Conservation (phyloP, 2,797 vertebrate genomes). For the Falco concolor region DNA sequence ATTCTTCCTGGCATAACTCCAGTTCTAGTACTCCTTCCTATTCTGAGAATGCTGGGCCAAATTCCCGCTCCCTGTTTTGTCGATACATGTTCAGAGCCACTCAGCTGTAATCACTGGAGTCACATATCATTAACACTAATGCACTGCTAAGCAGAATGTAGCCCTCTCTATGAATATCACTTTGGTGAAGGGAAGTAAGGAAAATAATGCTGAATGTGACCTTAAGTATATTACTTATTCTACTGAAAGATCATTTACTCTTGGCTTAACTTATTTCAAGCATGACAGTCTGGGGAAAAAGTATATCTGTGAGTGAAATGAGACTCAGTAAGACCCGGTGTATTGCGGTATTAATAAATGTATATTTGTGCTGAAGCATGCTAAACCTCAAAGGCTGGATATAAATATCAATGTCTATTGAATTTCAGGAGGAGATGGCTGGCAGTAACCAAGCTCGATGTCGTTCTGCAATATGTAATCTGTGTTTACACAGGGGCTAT, state of each 20-base stretch:
- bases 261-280: background rate
- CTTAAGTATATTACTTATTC: background rate
- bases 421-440: slow-evolving; percentile 36
- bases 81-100: background rate
- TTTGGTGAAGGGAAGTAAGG: background rate
- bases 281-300: background rate
- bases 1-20: background rate
- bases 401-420: slow-evolving; percentile 45
- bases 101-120: background rate
- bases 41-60: background rate
- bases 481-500: slow-evolving; percentile 31
- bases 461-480: background rate
- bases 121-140: background rate
- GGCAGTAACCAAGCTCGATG: background rate
- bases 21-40: background rate
- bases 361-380: slow-evolving; percentile 37
- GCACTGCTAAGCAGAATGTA: background rate
- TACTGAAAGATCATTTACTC: background rate
- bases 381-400: slow-evolving; percentile 26
- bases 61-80: background rate
- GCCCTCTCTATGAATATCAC: background rate
- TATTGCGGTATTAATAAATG: slow-evolving; percentile 7
- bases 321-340: background rate
- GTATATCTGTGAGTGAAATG: background rate
- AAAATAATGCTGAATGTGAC: background rate